These are phyloP conservation scores for Callimorpha dominula DNA, from an alignment of 2,888 invertebrate species.

Conservation along the genomic window DNA sequence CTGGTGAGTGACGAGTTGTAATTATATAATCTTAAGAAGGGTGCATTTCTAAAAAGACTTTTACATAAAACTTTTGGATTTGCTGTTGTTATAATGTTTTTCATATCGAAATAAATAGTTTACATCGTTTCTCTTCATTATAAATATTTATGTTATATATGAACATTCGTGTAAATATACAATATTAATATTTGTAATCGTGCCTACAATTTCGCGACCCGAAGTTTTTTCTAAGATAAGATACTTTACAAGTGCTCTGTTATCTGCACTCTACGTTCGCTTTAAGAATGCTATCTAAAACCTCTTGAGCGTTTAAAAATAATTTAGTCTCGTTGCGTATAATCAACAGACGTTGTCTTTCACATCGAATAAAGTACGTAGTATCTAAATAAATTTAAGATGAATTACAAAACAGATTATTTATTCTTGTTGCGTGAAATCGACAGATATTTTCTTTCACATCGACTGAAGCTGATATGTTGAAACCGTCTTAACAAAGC, in stretches of 20 bases:
- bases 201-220: too few relatives aligned
- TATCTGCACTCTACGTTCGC: neutral
- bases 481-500: slow-evolving; percentile 8
- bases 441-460: neutral
- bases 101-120: too few relatives aligned
- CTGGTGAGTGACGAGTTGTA: too few relatives aligned
- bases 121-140: too few relatives aligned
- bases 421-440: neutral
- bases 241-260: neutral
- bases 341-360: neutral
- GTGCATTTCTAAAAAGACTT: too few relatives aligned
- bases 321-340: neutral
- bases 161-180: too few relatives aligned
- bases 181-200: too few relatives aligned
- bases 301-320: neutral
- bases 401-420: neutral
- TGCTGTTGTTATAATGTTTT: too few relatives aligned
- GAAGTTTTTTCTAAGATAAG: neutral
- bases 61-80: too few relatives aligned
- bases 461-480: neutral
- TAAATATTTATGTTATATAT: too few relatives aligned
- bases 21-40: too few relatives aligned
- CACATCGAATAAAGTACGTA: neutral
- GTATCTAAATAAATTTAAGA: neutral
- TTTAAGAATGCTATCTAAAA: neutral